Evolutionary conservation across 2,113 vertebrate genomes (phyloP).

Genomic region (Melanostigma gelatinosum): DNA sequence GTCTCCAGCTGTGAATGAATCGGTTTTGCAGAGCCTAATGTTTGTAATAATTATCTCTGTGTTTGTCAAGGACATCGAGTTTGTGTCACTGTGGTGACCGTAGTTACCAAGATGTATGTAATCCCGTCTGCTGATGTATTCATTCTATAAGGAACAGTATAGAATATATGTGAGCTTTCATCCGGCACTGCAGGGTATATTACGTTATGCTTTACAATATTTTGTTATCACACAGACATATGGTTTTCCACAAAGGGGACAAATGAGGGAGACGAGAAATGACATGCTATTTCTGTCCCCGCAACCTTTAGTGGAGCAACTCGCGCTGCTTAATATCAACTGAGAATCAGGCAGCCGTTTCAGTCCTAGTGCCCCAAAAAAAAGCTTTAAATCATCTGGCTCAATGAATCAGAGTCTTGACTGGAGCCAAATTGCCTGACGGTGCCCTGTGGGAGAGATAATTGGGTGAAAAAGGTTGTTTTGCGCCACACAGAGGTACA

Average conservation of each 20-base stretch:
- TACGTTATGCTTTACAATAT: not conserved
- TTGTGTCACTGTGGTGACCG: slow-evolving; percentile 17
- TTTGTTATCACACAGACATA: not conserved
- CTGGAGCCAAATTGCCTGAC: slow-evolving; percentile 71
- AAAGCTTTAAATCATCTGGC: slow-evolving; percentile 72
- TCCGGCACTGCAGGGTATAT: not conserved
- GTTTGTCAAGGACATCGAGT: slow-evolving; percentile 37
- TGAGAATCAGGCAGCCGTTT: slow-evolving; percentile 48
- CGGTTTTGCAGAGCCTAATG: slow-evolving; percentile 19
- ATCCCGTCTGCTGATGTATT: not conserved
- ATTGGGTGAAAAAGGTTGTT: slow-evolving; percentile 76
- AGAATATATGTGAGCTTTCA: not conserved
- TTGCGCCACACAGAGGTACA: slow-evolving; percentile 52
- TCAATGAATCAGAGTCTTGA: slow-evolving; percentile 67
- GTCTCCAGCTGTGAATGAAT: slow-evolving; percentile 3
- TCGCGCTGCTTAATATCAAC: slow-evolving; percentile 48
- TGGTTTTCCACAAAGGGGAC: not conserved
- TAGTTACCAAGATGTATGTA: not conserved
- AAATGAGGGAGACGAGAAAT: slow-evolving; percentile 40
- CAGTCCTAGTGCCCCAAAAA: slow-evolving; percentile 56
- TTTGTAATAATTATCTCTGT: slow-evolving; percentile 41
- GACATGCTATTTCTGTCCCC: slow-evolving; percentile 41
- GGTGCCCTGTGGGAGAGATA: slow-evolving; percentile 75
- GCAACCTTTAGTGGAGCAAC: slow-evolving; percentile 35
- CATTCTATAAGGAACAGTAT: not conserved